phyloP scores from a whole-genome alignment of 2,888 invertebrate genomes.

The Argynnis bischoffii region DNA sequence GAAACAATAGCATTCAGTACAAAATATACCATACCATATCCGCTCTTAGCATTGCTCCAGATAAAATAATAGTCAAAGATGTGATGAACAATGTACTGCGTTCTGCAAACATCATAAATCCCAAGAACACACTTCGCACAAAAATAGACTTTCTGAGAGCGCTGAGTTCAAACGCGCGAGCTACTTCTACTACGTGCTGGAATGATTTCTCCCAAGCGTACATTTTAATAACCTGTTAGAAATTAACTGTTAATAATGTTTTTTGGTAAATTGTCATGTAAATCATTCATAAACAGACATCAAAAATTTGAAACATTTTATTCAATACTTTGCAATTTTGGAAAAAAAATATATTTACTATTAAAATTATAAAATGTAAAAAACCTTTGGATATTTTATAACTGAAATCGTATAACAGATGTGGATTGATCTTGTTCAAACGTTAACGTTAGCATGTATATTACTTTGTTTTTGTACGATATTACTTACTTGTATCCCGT shows the following conservation, averaged over 20 bases:
- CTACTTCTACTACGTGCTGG: slow-evolving; percentile 84
- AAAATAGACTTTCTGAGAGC: slow-evolving; percentile 82
- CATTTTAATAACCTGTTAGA: slow-evolving; percentile 92
- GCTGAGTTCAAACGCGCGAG: slow-evolving; percentile 81
- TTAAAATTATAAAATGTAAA: no score
- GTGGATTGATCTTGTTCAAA: no score
- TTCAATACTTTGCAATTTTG: no score
- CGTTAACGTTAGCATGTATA: not conserved
- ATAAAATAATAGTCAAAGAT: slow-evolving; percentile 60
- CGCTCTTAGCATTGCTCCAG: slow-evolving; percentile 64
- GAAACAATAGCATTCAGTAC: not conserved
- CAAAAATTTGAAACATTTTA: no score
- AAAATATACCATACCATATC: slow-evolving; percentile 54
- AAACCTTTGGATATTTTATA: no score
- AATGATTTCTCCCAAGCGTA: slow-evolving; percentile 96
- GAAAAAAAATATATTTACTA: no score
- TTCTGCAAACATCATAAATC: slow-evolving; percentile 88
- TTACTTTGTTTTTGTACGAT: not conserved
- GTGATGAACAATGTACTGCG: slow-evolving; percentile 88
- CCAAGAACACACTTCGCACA: slow-evolving; percentile 85
- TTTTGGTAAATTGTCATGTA: not conserved
- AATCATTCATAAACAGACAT: not conserved
- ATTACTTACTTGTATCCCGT: slow-evolving; percentile 87
- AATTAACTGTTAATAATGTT: not conserved
- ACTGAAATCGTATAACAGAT: no score